These are phyloP conservation scores for Pseudomugil gertrudae DNA, from an alignment of 2,797 vertebrate species.

Conservation along the genomic window DNA sequence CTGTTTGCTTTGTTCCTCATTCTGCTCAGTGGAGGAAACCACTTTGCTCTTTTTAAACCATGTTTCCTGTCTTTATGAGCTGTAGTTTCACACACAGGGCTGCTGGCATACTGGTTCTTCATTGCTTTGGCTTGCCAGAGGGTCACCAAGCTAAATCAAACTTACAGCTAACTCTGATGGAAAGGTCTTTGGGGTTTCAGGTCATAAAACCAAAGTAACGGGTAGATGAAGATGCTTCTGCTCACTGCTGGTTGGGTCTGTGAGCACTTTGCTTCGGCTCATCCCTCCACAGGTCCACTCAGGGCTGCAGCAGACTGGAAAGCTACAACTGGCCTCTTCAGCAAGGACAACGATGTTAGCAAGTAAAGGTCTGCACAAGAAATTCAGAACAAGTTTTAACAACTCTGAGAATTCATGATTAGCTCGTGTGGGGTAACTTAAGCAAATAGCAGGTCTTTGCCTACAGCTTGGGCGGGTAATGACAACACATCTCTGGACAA, in stretches of 20 bases:
- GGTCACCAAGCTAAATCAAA: background rate
- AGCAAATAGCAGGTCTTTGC: background rate
- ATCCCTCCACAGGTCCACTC: background rate
- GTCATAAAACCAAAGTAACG: background rate
- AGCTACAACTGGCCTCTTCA: background rate
- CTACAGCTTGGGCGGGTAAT: background rate
- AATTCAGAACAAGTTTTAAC: background rate
- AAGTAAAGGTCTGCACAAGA: background rate
- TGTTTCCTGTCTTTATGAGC: slow-evolving; percentile 5
- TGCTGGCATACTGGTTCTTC: background rate
- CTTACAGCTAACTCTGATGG: background rate
- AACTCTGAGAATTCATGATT: background rate
- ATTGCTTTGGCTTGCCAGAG: background rate
- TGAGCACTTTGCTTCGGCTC: background rate
- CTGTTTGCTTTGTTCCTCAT: slow-evolving; percentile 56
- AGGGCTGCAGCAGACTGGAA: slow-evolving; percentile 49
- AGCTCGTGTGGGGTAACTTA: background rate
- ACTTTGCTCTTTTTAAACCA: background rate
- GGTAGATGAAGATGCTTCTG: background rate
- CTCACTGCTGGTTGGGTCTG: background rate
- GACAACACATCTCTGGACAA: background rate
- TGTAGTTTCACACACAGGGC: background rate
- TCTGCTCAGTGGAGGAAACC: slow-evolving; percentile 14
- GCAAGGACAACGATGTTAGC: background rate
- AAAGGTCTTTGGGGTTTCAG: slow-evolving; percentile 3